A percentile compares a stretch with the other conserved stretches of the same genome.
phyloP scores from a whole-genome alignment of 1,140 invertebrate genomes.

The Lordiphosa mommai region DNA sequence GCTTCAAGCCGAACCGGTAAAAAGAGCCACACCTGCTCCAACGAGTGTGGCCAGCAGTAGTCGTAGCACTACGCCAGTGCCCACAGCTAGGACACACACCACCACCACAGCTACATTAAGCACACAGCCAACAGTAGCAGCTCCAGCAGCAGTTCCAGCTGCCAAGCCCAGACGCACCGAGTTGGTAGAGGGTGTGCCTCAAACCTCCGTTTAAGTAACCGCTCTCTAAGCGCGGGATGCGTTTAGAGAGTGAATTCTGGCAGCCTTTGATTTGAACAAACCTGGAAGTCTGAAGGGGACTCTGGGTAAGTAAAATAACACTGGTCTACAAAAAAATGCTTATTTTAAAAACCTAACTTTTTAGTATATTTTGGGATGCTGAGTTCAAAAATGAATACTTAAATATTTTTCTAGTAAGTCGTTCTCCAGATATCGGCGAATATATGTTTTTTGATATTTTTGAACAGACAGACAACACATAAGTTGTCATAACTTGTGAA shows the following conservation, averaged over 20 bases:
- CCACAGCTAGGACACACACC: conserved; percentile 55
- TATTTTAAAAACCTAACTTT: too few species aligned
- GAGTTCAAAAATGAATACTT: too few species aligned
- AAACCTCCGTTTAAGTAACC: conserved; percentile 79
- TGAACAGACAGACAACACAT: too few species aligned
- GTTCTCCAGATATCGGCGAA: too few species aligned
- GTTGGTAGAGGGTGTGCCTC: conserved; percentile 73
- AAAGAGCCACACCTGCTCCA: conserved; percentile 8
- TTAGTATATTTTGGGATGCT: too few species aligned
- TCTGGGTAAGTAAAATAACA: neutral
- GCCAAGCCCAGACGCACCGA: conserved; percentile 65
- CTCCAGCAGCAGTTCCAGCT: conserved; percentile 5
- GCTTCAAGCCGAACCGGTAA: conserved; percentile 53
- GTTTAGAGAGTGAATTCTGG: conserved; percentile 50
- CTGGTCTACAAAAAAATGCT: too few species aligned
- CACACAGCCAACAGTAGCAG: conserved; percentile 28
- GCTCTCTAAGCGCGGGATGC: conserved; percentile 71
- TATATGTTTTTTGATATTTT: too few species aligned
- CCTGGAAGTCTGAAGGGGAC: neutral
- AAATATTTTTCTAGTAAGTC: too few species aligned
- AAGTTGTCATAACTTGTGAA: too few species aligned
- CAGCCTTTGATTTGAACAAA: conserved; percentile 22
- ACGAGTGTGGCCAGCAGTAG: conserved; percentile 43
- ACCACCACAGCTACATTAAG: conserved; percentile 62
- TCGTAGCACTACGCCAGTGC: conserved; percentile 70